Conservation (phyloP, 2,888 invertebrate species). For the Drosophila dives region DNA sequence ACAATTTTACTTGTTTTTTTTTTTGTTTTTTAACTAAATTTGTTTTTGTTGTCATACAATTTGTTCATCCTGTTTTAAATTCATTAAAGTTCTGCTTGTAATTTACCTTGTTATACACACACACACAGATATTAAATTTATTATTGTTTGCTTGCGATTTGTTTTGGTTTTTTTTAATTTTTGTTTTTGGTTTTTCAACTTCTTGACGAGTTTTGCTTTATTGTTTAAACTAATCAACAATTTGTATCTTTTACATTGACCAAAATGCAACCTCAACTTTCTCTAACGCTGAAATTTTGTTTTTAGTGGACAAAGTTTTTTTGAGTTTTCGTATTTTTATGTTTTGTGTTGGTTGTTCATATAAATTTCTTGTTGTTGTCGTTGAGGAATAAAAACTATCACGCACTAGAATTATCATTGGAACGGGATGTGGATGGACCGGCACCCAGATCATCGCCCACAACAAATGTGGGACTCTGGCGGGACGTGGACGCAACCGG, state of each 20-base stretch:
- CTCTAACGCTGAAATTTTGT: constrained; percentile 41
- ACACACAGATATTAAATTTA: constrained; percentile 79
- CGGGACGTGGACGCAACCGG: constrained; percentile 86
- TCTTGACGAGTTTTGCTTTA: constrained; percentile 45
- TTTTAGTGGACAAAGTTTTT: constrained; percentile 49
- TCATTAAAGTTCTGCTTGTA: constrained; percentile 68
- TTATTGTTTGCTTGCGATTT: constrained; percentile 78
- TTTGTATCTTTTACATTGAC: constrained; percentile 72
- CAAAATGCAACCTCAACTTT: constrained; percentile 74
- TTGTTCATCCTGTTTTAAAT: constrained; percentile 65
- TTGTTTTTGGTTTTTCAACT: constrained; percentile 34
- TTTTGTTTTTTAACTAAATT: constrained; percentile 23
- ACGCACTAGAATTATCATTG: constrained; percentile 86
- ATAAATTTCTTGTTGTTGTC: constrained; percentile 67
- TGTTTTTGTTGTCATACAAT: constrained; percentile 43
- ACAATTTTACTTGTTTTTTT: constrained; percentile 44
- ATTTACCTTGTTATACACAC: constrained; percentile 58
- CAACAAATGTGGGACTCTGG: constrained; percentile 85
- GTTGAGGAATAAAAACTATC: constrained; percentile 85
- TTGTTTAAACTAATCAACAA: constrained; percentile 76
- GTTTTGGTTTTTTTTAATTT: constrained; percentile 37
- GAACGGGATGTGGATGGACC: constrained; percentile 85
- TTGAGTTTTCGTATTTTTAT: constrained; percentile 38
- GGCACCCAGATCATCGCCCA: constrained; percentile 84
- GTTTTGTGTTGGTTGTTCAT: constrained; percentile 53